These are phyloP conservation scores for Brachionus rubens DNA, from an alignment of 1,140 invertebrate genomes.

Conservation along the genomic window DNA sequence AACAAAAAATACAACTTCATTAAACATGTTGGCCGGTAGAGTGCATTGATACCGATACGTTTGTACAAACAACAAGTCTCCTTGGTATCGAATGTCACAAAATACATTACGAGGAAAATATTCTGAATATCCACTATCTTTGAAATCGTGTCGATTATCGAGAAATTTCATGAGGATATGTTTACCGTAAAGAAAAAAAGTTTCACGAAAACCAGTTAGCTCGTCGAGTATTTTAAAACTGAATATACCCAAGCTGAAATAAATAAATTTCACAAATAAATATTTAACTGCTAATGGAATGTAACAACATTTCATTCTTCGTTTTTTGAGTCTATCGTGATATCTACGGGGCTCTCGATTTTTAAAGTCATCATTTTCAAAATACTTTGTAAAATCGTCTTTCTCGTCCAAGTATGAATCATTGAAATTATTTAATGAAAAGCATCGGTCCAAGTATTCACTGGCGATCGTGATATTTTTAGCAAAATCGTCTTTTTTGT, in stretches of 20 bases:
- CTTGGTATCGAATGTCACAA: conserved; percentile 61
- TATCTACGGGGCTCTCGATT: neutral
- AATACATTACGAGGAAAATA: conserved; percentile 62
- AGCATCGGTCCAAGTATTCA: conserved; percentile 35
- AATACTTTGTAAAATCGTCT: conserved; percentile 17
- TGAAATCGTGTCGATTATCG: conserved; percentile 56
- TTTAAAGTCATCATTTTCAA: neutral
- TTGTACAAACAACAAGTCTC: conserved; percentile 56
- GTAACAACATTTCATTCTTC: neutral
- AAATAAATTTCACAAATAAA: conserved; percentile 23
- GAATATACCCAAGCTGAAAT: conserved; percentile 49
- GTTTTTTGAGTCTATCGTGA: neutral
- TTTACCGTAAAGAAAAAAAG: conserved; percentile 61
- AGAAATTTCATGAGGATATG: conserved; percentile 53
- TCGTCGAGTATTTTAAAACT: conserved; percentile 63
- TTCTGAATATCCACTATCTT: no score
- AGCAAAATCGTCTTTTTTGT: conserved; percentile 9
- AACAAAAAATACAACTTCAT: conserved; percentile 47
- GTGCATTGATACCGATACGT: conserved; percentile 14
- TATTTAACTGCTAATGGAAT: conserved; percentile 30
- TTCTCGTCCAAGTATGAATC: conserved; percentile 8
- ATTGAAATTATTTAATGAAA: conserved; percentile 44
- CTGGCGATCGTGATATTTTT: neutral
- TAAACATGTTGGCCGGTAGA: conserved; percentile 48
- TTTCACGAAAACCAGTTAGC: conserved; percentile 61